Base-by-base conservation (phyloP, 92 coral and sea anemone species). In the Chrysogorgia sp. region DNA sequence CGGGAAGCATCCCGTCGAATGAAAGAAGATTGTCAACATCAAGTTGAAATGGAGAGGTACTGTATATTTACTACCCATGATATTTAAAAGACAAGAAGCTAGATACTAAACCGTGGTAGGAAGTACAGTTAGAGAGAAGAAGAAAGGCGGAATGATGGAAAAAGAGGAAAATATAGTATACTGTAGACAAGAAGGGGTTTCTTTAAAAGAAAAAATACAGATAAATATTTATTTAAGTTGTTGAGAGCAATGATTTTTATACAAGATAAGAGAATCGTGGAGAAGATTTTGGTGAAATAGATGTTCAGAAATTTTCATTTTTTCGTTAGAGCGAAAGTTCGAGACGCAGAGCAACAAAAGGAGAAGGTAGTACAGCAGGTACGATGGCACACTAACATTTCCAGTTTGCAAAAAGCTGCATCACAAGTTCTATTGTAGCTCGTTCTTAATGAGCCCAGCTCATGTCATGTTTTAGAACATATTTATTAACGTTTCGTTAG, bases 1-100 rank as follows among this genome's bases (percentile, higher is more conserved):
- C 88, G 92, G 47, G 99, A 96, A 40, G 97, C 99, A 0, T 89
- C 97, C 8, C 88, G 97, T 20, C 91, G 99, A 59, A 63, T 96
- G 91, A 91, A 88, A 56, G 99, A 96, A 35, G 99, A 96, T 69
- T 91, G 99, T 61, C 71, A 86, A 29, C 99, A 96, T 59, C 97
- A 89, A 31, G 89, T 96, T 28, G 99, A 96, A 59, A 89, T 94
- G 90, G 97, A 96, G 62, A 96, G 99, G 99, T 57, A 57, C 10
- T 9, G 17, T 17, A 17, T 9, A 43, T 43, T 9, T 9, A 43
- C 9, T 8, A 8, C 9, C 9, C 50, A 17, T 8, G 9, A 43
- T 17, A 8, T 17, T 8, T 9, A 43, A 43, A 17, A 43, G 50
- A 43, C 50, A 43, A 43, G 17, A 8, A 43, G 17, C 50, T 43